Conservation (phyloP, 2,888 invertebrate genomes). For the Dasysyrphus albostriatus region DNA sequence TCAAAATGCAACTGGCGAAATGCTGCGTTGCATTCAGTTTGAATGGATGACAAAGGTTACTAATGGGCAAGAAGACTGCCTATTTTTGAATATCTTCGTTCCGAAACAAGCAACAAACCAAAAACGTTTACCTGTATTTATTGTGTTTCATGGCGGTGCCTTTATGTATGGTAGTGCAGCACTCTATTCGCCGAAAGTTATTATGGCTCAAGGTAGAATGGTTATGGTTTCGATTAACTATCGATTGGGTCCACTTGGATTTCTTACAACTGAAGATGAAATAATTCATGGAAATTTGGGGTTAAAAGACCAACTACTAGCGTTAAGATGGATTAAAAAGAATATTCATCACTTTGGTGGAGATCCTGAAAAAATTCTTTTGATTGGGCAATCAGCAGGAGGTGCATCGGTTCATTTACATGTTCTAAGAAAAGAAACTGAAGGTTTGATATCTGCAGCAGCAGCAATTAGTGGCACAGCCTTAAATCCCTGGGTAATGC, state of each 20-base stretch:
- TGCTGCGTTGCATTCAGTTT: constrained; percentile 74
- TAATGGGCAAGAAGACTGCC: constrained; percentile 86
- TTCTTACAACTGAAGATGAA: constrained; percentile 89
- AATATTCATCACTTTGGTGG: constrained; percentile 89
- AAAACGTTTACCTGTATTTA: constrained; percentile 86
- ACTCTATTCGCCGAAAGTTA: constrained; percentile 85
- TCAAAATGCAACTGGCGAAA: constrained; percentile 84
- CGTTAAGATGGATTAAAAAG: constrained; percentile 88
- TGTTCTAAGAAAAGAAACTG: constrained; percentile 87
- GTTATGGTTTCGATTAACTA: constrained; percentile 88
- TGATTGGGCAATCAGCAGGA: constrained; percentile 90
- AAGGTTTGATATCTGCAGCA: constrained; percentile 75
- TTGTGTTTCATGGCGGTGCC: constrained; percentile 88
- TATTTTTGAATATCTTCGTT: constrained; percentile 87
- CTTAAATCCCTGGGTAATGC: constrained; percentile 86
- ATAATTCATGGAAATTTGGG: constrained; percentile 89
- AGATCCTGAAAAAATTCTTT: constrained; percentile 87
- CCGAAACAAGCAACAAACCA: constrained; percentile 79
- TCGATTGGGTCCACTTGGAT: constrained; percentile 88
- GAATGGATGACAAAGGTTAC: constrained; percentile 38
- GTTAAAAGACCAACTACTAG: constrained; percentile 89
- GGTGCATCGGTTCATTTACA: constrained; percentile 90
- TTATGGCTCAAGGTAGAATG: constrained; percentile 86
- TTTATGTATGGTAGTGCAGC: constrained; percentile 87
- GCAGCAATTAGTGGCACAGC: constrained; percentile 89